Percentiles rank a stretch among this genome's conserved stretches.
phyloP scores from a whole-genome alignment of 2,113 vertebrate genomes.

The Sapajus apella region DNA sequence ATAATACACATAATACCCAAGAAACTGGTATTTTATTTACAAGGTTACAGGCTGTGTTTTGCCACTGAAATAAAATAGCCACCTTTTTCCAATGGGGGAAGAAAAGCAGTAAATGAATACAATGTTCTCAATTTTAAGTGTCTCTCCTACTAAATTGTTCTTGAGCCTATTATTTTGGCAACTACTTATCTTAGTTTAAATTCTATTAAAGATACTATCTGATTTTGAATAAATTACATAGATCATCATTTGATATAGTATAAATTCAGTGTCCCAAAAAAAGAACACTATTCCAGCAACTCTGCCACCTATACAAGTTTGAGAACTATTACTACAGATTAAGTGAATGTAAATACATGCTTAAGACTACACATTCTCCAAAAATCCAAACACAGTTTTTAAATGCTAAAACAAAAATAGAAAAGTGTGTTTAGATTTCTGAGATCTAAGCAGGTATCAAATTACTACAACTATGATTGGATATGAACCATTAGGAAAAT shows the following conservation, averaged over 20 bases:
- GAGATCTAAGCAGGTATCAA: constrained; percentile 10
- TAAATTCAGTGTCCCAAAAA: neutral
- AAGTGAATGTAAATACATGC: neutral
- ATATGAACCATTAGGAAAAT: neutral
- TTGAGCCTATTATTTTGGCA: neutral
- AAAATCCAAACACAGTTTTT: neutral
- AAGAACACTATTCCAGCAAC: neutral
- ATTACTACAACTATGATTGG: neutral
- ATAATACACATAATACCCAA: neutral
- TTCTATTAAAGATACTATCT: neutral
- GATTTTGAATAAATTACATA: neutral
- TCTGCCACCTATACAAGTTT: neutral
- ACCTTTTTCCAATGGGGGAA: neutral
- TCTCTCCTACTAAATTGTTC: neutral
- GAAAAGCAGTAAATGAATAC: neutral
- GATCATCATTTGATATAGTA: neutral
- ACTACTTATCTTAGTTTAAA: neutral
- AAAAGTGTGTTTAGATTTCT: constrained; percentile 19
- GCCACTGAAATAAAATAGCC: neutral
- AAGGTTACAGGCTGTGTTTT: neutral
- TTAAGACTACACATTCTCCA: neutral
- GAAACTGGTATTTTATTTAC: neutral
- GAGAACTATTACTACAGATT: neutral
- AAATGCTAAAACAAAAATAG: neutral
- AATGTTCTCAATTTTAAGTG: neutral